Evolutionary conservation across 2,797 vertebrate species (phyloP).

Genomic region (Lagocephalus sceleratus): DNA sequence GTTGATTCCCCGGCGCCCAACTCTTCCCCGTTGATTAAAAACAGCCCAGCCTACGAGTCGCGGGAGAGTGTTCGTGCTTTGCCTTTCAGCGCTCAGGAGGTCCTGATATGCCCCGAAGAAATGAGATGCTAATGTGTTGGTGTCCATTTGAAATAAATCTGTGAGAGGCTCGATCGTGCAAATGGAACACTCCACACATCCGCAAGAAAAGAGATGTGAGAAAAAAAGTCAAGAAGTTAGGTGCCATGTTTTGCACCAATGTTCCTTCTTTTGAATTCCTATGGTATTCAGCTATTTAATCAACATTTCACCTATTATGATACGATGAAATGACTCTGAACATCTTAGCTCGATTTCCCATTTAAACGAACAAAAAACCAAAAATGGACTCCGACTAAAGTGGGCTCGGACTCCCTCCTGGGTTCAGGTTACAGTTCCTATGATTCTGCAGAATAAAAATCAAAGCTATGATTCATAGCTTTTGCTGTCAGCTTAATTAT

Average conservation of each 20-base stretch:
- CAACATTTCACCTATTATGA: too few species aligned
- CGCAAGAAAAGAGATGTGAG: constrained; percentile 21
- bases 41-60: constrained; percentile 40
- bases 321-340: too few species aligned
- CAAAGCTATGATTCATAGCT: constrained; percentile 21
- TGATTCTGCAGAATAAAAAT: constrained; percentile 42
- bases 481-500: constrained; percentile 49
- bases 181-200: constrained; percentile 38
- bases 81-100: constrained; percentile 57
- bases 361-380: too few species aligned
- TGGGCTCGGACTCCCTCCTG: not conserved
- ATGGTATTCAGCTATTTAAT: too few species aligned
- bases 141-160: constrained; percentile 57
- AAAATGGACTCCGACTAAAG: too few species aligned
- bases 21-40: constrained; percentile 33
- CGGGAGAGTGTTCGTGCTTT: constrained; percentile 27
- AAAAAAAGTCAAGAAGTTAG: not conserved
- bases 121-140: constrained; percentile 67
- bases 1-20: constrained; percentile 42
- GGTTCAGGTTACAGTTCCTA: constrained; percentile 6
- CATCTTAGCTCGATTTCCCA: too few species aligned
- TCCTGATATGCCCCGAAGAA: constrained; percentile 45
- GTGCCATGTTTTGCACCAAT: not conserved
- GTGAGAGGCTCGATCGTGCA: constrained; percentile 59
- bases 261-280: not conserved